Conservation (phyloP, 2,113 vertebrate species). For the Proteles cristata region DNA sequence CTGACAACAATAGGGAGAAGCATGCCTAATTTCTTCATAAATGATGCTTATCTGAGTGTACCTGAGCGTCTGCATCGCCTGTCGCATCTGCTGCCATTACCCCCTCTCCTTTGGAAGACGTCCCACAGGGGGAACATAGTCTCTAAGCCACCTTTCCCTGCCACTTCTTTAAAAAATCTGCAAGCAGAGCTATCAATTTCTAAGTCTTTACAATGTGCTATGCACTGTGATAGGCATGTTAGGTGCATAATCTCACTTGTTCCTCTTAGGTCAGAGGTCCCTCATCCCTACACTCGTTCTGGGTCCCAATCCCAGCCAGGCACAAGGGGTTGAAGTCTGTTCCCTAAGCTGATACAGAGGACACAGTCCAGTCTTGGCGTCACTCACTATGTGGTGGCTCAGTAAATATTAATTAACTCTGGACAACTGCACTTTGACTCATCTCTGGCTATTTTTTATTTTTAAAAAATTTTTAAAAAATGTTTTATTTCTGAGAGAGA, state of each 20-base stretch:
- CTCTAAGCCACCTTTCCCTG: neutral
- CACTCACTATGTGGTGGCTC: conserved; percentile 56
- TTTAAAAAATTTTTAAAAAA: too few relatives aligned
- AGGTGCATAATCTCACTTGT: neutral
- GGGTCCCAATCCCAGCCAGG: neutral
- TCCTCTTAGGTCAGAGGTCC: neutral
- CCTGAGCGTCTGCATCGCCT: neutral
- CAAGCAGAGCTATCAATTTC: neutral
- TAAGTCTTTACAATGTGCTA: neutral
- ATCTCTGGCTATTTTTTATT: conserved; percentile 54
- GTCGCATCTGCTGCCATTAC: neutral
- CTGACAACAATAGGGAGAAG: neutral
- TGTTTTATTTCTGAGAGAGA: too few relatives aligned
- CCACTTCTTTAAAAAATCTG: conserved; percentile 19
- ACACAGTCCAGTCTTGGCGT: conserved; percentile 62
- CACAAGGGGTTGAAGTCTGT: conserved; percentile 59
- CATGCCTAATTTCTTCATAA: neutral
- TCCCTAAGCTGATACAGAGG: conserved; percentile 49
- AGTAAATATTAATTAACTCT: conserved; percentile 76
- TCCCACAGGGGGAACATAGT: neutral
- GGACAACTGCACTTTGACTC: conserved; percentile 75
- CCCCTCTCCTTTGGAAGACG: neutral
- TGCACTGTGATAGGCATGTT: neutral
- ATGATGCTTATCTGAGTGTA: neutral
- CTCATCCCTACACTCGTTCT: neutral